Evolutionary conservation across 2,888 invertebrate species (phyloP).

Genomic region (Poecilobothrus nobilitatus): DNA sequence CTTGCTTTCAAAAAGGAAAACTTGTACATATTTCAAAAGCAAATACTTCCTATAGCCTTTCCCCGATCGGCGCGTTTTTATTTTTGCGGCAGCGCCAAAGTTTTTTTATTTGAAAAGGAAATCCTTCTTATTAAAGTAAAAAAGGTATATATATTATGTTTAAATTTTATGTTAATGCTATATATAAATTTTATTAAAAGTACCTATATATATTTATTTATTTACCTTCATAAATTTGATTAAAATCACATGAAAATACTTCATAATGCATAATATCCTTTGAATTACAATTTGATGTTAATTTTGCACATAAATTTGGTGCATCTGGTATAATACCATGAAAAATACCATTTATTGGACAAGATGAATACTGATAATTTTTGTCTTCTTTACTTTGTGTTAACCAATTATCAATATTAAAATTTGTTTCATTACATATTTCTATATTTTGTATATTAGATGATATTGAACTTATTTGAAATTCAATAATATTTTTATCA

Average conservation of each 20-base stretch:
- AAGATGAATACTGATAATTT: slow-evolving; percentile 42
- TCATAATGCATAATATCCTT: slow-evolving; percentile 59
- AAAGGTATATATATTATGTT: no score
- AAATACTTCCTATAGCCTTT: no score
- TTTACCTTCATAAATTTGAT: slow-evolving; percentile 54
- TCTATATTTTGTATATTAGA: slow-evolving; percentile 11
- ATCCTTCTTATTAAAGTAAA: no score
- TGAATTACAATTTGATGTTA: slow-evolving; percentile 56
- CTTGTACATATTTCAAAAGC: no score
- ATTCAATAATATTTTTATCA: slow-evolving; percentile 24
- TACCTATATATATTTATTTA: not conserved
- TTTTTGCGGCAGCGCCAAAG: no score
- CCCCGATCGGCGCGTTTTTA: no score
- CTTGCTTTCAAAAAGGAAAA: no score
- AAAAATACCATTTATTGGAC: slow-evolving; percentile 58
- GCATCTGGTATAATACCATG: slow-evolving; percentile 55
- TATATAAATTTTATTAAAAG: not conserved
- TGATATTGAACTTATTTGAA: slow-evolving; percentile 22
- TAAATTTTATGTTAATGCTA: no score
- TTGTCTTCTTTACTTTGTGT: slow-evolving; percentile 50
- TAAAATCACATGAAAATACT: slow-evolving; percentile 52
- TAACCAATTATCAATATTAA: slow-evolving; percentile 49
- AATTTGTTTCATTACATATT: slow-evolving; percentile 45
- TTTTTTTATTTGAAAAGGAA: no score
- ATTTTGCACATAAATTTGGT: slow-evolving; percentile 52